These are phyloP conservation scores for Hycleus cichorii DNA, from an alignment of 1,140 invertebrate species.

Conservation along the genomic window DNA sequence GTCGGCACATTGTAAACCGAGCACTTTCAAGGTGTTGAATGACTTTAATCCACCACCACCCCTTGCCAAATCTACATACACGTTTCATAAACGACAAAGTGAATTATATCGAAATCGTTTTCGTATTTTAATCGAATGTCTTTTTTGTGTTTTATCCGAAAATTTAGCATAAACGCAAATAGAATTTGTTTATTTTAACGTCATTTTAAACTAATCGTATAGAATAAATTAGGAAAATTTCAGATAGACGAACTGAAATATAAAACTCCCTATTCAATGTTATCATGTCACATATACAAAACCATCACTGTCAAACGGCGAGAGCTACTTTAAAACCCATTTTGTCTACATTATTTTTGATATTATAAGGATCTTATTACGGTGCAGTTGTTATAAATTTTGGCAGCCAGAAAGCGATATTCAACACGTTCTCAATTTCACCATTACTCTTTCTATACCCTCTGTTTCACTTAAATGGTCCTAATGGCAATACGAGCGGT, in stretches of 20 bases:
- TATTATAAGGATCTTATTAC: slow-evolving; percentile 19
- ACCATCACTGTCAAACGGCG: slow-evolving; percentile 13
- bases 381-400: too few relatives aligned
- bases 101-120: slow-evolving; percentile 3
- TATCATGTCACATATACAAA: slow-evolving; percentile 9
- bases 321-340: slow-evolving; percentile 20
- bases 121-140: background rate
- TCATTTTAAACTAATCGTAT: background rate
- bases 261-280: slow-evolving; percentile 16
- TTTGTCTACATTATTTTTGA: slow-evolving; percentile 19
- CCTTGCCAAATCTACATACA: slow-evolving; percentile 10
- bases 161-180: background rate
- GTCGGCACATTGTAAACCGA: slow-evolving; percentile 33
- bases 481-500: too few relatives aligned
- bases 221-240: slow-evolving; percentile 2
- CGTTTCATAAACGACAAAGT: slow-evolving; percentile 2
- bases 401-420: too few relatives aligned
- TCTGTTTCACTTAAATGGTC: too few relatives aligned
- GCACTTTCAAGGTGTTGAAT: slow-evolving; percentile 36
- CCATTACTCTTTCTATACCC: too few relatives aligned
- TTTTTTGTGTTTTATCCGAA: background rate
- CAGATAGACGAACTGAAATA: slow-evolving; percentile 16
- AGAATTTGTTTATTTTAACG: background rate
- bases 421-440: too few relatives aligned
- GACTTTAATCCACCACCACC: slow-evolving; percentile 30